A percentile compares a stretch with the other conserved stretches of the same genome.
Evolutionary conservation across 2,113 vertebrate species (phyloP).

Genomic region (Seriola aureovittata): DNA sequence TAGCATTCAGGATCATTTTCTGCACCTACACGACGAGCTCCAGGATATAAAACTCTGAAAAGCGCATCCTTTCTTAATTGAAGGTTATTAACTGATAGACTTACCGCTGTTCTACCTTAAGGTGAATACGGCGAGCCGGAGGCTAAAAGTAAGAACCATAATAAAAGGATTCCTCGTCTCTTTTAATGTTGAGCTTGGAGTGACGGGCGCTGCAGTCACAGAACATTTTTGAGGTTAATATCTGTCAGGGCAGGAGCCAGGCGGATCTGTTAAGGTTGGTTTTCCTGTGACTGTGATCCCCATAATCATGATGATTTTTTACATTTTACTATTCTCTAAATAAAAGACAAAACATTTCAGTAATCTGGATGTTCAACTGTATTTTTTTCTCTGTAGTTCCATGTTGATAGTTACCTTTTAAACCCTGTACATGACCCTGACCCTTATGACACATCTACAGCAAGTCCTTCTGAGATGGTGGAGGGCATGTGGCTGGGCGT

Average conservation of each 20-base stretch:
- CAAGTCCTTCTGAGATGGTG: slow-evolving; percentile 86
- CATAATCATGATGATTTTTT: not conserved
- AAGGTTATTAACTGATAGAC: slow-evolving; percentile 59
- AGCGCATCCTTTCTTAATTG: slow-evolving; percentile 40
- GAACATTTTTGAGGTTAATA: slow-evolving; percentile 61
- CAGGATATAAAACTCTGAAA: slow-evolving; percentile 31
- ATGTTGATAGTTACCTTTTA: not conserved
- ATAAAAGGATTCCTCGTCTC: slow-evolving; percentile 51
- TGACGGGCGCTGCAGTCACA: slow-evolving; percentile 18
- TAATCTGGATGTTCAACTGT: not conserved
- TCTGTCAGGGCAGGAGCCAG: slow-evolving; percentile 57
- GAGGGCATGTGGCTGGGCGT: slow-evolving; percentile 98
- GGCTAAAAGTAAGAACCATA: slow-evolving; percentile 34
- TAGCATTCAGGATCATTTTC: not conserved
- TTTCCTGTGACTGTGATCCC: slow-evolving; percentile 15
- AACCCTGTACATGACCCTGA: not conserved
- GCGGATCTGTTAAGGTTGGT: slow-evolving; percentile 14
- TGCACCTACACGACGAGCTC: slow-evolving; percentile 10
- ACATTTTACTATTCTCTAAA: not conserved
- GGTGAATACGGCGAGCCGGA: slow-evolving; percentile 16
- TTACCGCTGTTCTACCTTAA: not conserved
- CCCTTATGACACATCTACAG: slow-evolving; percentile 70
- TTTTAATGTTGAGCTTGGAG: slow-evolving; percentile 37
- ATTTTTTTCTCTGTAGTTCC: not conserved
- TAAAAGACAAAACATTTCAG: not conserved